Evolutionary conservation across 1,140 invertebrate species (phyloP), one percentile per base, ranked within the genome.

Genomic region (Zaprionus gabonicus): DNA sequence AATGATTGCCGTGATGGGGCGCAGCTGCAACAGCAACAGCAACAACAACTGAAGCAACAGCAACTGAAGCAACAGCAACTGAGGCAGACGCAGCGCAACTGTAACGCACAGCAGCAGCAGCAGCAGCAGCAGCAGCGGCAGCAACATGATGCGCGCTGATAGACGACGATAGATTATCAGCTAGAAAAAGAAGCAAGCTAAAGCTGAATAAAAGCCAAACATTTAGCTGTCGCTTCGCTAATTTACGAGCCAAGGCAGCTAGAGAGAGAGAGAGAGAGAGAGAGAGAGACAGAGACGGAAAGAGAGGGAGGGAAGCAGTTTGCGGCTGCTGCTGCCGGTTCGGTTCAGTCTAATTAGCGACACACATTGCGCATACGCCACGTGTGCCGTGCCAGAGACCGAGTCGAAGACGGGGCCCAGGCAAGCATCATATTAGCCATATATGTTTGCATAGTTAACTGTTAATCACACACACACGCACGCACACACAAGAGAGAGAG

Each of bases 131-230:
- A 81, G 56, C 51, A 28, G 38, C 62, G 23, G 36, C 69, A 74
- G 84, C 84, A 81, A 81, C 84, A 88, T 81, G 84, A 87, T 84
- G 85, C 76, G 82, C 82, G 76, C 76, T 81, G 84, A 90, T 88
- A 88, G 84, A 90, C 82, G 85, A 76, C 85, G 78, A 84, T 88
- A 88, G 85, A 88, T 84, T 88, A 90, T 80, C 83, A 80, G 62
- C 58, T 56, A 62, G 25, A 13, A 41, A 25, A 23, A 57, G 20
- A 64, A 67, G 69, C 53, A 69, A 51, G 41, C 23, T 17, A 46
- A 27, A 31, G 49, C 27, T 20, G 49, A 64, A 71, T 51, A 56
- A 68, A 68, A 67, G 63, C 25, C 71, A 77, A 70, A 70, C 59
- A 75, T 70, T 75, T 62, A 46, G 63, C 57, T 67, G 75, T 66